Base-by-base conservation (phyloP, 2,797 vertebrate genomes). In the Anomalospiza imberbis region DNA sequence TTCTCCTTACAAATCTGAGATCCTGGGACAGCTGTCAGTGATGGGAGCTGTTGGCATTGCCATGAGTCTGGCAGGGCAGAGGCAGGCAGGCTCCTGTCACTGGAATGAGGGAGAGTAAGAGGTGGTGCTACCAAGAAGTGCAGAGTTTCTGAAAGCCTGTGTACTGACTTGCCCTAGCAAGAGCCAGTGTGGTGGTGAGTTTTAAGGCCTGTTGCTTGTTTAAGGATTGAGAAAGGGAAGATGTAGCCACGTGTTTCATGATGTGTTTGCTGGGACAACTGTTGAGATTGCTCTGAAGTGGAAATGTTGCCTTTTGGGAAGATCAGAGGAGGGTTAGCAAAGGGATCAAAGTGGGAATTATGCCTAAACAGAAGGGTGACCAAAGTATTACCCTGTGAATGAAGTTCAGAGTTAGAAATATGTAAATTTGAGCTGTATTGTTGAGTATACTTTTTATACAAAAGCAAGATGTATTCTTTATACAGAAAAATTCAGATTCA, bases 181-280 rank as follows among this genome's bases (percentile, higher is more conserved):
- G 24, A 44, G 48, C 25, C 61, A 13, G 18, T 0, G 19, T 21
- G 20, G 11, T 16, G 16, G 16, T 45, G 54, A 75, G 44, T 72
- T 80, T 17, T 57, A 12, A 19, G 50, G 40, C 10, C 48, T 51
- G 28, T 24, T 50, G 29, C 40, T 65, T 51, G 14, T 29, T 24
- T 13, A 53, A 45, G 42, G 29, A 31, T 45, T 28, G 34, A 31
- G 66, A 60, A 57, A 60, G 24, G n/a, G 48, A 78, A 55, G 60
- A 9, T 4, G 7, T 15, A 76, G 63, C 31, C 9, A 21, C 0
- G 0, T 13, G 31, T 53, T 71, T 71, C 8, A 0, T 12, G 32
- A 25, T 16, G 24, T 0, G 0, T 57, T 92, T 77, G 2, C 61
- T 4, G 13, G 36, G 38, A 38, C 29, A 36, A 3, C 26, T 16